Percentiles rank a stretch among this genome's conserved stretches.
phyloP scores from a whole-genome alignment of 2,113 vertebrate genomes.

The Mus musculus region GRCm39 chr10:123281501-123282000 shows the following conservation, averaged over 20 bases:
- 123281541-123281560: background rate
- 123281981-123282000: background rate
- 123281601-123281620: background rate
- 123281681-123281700: background rate
- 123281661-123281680: background rate
- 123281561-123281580: background rate
- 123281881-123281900: background rate
- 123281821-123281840: background rate
- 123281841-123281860: background rate
- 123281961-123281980: background rate
- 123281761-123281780: background rate
- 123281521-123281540: background rate
- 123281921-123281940: background rate
- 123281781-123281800: background rate
- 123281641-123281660: background rate
- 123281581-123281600: background rate
- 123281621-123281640: background rate
- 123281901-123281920: background rate
- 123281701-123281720: background rate
- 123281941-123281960: background rate
- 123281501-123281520: background rate
- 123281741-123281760: background rate
- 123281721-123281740: background rate
- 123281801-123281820: background rate
- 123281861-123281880: too few relatives aligned